Evolutionary conservation across 2,797 vertebrate genomes (phyloP), one percentile per base, ranked within the genome.

Genomic region (Triplophysa yarkandensis): DNA sequence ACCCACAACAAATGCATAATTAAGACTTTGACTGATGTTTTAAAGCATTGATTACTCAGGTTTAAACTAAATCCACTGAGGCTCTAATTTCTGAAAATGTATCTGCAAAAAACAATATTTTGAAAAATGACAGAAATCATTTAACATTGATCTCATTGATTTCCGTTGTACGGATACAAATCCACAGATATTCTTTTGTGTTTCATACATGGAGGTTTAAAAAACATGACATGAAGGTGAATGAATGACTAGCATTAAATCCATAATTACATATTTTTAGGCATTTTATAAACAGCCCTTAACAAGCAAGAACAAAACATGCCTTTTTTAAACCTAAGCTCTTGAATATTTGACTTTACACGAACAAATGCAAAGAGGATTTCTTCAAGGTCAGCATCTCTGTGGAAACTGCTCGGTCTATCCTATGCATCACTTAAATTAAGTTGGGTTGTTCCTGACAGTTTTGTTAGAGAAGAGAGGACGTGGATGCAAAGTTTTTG

Each of bases 1-100:
- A 19, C 21, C 27, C 28, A 36, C 57, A 36, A 50, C 63, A 46
- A 63, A 52, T 52, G 17, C 6, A 11, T 4, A 36, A 32, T 61
- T 25, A 34, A 50, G 34, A 71, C n/a, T 25, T 17, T 54, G 14
- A 54, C 14, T 27, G 65, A 52, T 52, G 58, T 63, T 63, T 52
- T 30, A 54, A 72, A 72, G 34, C n/a, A 1, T 13, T 9, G 8
- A n/a, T 16, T 16, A 28, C 28, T 32, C 39, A 16, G 66, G 23
- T 16, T 71, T 36, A 54, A 63, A n/a, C 2, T 8, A 41, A 21
- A 63, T 25, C 23, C 58, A 21, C 7, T 1, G 1, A 41, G 13
- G 46, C 69, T 62, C 27, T 41, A 14, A 44, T 30, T 21, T 44
- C 39, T 21, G 44, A 16, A 58, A 7, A 6, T 21, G 6, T n/a